phyloP scores from a whole-genome alignment of 2,797 vertebrate genomes.

The Phoeniculus purpureus region DNA sequence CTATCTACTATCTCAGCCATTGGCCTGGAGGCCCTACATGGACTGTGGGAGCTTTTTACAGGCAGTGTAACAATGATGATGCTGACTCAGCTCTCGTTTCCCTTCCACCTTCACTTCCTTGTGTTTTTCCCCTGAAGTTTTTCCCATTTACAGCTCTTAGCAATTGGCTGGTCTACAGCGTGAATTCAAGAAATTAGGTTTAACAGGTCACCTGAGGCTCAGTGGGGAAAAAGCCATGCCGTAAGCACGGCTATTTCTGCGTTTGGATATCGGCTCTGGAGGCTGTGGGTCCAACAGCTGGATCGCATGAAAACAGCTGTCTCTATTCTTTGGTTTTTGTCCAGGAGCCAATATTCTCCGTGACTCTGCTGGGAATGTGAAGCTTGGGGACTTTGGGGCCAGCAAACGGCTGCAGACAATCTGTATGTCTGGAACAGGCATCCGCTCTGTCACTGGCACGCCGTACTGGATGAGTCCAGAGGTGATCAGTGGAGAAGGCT shows the following conservation, averaged over 20 bases:
- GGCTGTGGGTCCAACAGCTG: neutral
- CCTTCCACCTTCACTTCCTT: conserved; percentile 48
- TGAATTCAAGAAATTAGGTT: conserved; percentile 6
- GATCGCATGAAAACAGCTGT: conserved; percentile 35
- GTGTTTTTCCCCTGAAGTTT: conserved; percentile 45
- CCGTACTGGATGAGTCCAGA: conserved; percentile 99
- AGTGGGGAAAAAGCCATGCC: neutral
- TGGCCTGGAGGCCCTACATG: conserved; percentile 45
- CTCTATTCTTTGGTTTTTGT: neutral
- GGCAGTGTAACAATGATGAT: conserved; percentile 46
- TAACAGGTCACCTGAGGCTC: conserved; percentile 59
- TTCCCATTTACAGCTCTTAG: conserved; percentile 60
- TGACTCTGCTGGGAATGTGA: conserved; percentile 95
- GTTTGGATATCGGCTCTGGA: neutral
- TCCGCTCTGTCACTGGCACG: conserved; percentile 95
- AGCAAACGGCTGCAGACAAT: conserved; percentile 98
- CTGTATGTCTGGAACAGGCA: conserved; percentile 95
- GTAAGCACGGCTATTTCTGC: neutral
- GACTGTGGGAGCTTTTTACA: conserved; percentile 46
- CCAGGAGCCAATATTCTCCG: conserved; percentile 86
- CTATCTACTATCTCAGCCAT: neutral
- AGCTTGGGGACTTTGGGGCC: conserved; percentile 97
- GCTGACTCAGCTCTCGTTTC: conserved; percentile 60
- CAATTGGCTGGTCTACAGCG: conserved; percentile 35
- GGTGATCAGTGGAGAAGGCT: conserved; percentile 98